Evolutionary conservation across 2,113 vertebrate genomes (phyloP), one percentile per base, ranked within the genome.

Genomic region (Nycticorax nycticorax): DNA sequence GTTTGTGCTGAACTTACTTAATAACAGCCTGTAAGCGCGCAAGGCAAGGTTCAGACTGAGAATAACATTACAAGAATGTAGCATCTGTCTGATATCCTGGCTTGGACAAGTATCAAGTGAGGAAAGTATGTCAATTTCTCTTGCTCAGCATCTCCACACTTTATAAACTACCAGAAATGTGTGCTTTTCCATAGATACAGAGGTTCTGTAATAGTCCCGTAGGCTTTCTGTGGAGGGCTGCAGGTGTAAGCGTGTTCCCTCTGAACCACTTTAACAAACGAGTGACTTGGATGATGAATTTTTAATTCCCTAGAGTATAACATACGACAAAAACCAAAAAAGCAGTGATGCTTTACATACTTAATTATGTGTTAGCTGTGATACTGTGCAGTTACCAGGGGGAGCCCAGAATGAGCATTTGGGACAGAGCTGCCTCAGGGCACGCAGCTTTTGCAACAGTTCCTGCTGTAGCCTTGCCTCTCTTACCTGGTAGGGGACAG

Each of bases 21-120:
- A 27, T 15, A 14, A 28, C 43, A 63, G 26, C 18, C 57, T 92
- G 27, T 32, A 20, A 45, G 63, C 1, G 3, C 0, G 0, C 0
- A 1, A 30, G 86, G 35, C 21, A 6, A 64, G 82, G 20, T 55
- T 92, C 63, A 63, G 68, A 8, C 43, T 68, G 1, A 0, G 53
- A 50, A 4, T 27, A 57, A 39, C 18, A 0, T 9, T 10, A 22
- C 32, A 50, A 59, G 63, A 73, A 30, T 35, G 85, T 39, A 45
- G 59, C 35, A 43, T 56, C 55, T 74, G 43, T 56, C 82, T 78
- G 69, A 24, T 73, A 56, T 50, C 68, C 43, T 1, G 0, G 10
- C 45, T 63, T 55, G 71, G 47, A 12, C 33, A 37, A 56, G 56
- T 12, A 50, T 67, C 62, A 30, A 21, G 21, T 17, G 0, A 48